A percentile compares a stretch with the other conserved stretches of the same genome.
phyloP scores from a whole-genome alignment of 2,113 vertebrate species.

The Formicarius rufipectus region DNA sequence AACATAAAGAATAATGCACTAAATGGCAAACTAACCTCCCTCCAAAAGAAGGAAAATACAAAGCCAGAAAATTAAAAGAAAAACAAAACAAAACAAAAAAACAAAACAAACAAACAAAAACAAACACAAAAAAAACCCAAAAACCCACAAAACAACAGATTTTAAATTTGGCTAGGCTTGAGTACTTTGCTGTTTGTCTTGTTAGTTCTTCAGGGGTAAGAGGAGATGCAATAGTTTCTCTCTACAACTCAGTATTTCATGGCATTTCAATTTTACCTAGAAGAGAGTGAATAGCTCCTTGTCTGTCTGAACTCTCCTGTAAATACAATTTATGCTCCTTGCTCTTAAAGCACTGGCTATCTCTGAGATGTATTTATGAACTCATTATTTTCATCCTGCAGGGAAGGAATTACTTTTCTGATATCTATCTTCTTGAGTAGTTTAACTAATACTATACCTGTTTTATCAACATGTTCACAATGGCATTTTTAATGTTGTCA shows the following conservation, averaged over 20 bases:
- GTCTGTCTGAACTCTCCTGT: slow-evolving; percentile 4
- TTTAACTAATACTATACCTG: slow-evolving; percentile 9
- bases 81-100: no score
- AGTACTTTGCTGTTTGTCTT: background rate
- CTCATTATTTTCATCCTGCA: slow-evolving; percentile 49
- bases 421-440: slow-evolving; percentile 25
- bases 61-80: background rate
- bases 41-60: background rate
- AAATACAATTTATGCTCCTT: slow-evolving; percentile 33
- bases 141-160: no score
- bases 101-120: no score
- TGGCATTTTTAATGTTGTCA: background rate
- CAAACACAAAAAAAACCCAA: no score
- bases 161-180: background rate
- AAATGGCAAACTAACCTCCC: background rate
- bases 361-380: slow-evolving; percentile 61
- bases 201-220: background rate
- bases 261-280: slow-evolving; percentile 29
- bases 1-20: background rate
- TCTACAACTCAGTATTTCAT: slow-evolving; percentile 36
- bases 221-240: slow-evolving; percentile 21
- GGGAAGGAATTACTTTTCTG: slow-evolving; percentile 16
- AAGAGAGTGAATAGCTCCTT: slow-evolving; percentile 28
- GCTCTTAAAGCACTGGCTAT: slow-evolving; percentile 43
- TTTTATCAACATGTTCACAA: slow-evolving; percentile 44